These are phyloP conservation scores for Conistra vaccinii DNA, from an alignment of 2,888 invertebrate genomes.

Conservation along the genomic window DNA sequence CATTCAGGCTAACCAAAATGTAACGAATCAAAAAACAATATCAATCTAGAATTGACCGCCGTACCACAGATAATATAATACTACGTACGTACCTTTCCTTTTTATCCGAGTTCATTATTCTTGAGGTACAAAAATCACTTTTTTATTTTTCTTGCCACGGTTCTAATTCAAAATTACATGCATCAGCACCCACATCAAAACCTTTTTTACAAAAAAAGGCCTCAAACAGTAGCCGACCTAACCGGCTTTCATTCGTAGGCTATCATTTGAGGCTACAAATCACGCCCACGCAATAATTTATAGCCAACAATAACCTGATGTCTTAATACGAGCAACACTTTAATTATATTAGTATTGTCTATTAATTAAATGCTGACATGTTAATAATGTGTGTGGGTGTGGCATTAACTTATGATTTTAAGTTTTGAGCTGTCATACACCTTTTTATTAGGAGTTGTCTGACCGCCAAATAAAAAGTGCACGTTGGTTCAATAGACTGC, in stretches of 20 bases:
- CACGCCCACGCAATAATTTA: slow-evolving; percentile 67
- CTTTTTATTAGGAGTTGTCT: background rate
- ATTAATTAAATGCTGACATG: slow-evolving; percentile 76
- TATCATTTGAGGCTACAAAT: slow-evolving; percentile 68
- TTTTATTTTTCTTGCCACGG: slow-evolving; percentile 11
- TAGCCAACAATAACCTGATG: slow-evolving; percentile 54
- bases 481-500: too few species aligned
- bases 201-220: slow-evolving; percentile 15
- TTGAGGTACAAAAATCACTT: background rate
- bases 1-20: background rate
- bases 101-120: too few species aligned
- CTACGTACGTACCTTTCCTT: background rate
- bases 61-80: too few species aligned
- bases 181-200: slow-evolving; percentile 35
- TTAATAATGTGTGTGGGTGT: slow-evolving; percentile 70
- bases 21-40: too few species aligned
- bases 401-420: slow-evolving; percentile 38
- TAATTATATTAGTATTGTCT: slow-evolving; percentile 75
- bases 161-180: slow-evolving; percentile 41
- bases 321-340: slow-evolving; percentile 67
- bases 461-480: background rate
- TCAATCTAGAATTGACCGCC: too few species aligned
- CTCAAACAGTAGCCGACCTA: slow-evolving; percentile 63
- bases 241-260: slow-evolving; percentile 40
- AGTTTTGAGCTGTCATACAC: slow-evolving; percentile 15